Evolutionary conservation across 2,888 invertebrate genomes (phyloP).

Genomic region (Himalopsyche japonica): DNA sequence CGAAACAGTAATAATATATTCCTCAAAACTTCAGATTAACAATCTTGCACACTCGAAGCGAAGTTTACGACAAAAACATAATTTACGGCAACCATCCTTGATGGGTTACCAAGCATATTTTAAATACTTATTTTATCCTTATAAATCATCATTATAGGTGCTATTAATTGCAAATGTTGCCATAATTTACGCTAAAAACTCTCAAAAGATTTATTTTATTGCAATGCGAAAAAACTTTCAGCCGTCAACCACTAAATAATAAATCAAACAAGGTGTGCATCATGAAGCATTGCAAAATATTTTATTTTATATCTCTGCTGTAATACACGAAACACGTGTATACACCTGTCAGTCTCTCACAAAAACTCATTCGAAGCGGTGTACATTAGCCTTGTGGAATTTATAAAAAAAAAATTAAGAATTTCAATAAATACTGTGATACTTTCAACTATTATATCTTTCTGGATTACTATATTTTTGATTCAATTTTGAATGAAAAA

Average conservation of each 20-base stretch:
- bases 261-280: background rate
- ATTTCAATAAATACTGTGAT: too few species aligned
- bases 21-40: background rate
- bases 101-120: background rate
- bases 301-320: too few species aligned
- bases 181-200: background rate
- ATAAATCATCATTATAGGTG: background rate
- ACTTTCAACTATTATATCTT: too few species aligned
- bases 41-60: background rate
- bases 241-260: background rate
- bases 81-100: background rate
- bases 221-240: background rate
- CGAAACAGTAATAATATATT: background rate
- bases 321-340: too few species aligned
- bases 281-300: background rate
- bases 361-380: too few species aligned
- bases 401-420: too few species aligned
- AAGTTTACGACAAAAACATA: background rate
- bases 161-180: background rate
- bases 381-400: too few species aligned
- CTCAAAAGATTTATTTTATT: background rate
- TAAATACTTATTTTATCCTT: background rate
- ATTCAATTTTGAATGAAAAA: too few species aligned
- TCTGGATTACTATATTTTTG: too few species aligned
- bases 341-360: too few species aligned